These are phyloP conservation scores for Acanthococcus lagerstroemiae DNA, from an alignment of 2,888 invertebrate genomes.

Conservation along the genomic window DNA sequence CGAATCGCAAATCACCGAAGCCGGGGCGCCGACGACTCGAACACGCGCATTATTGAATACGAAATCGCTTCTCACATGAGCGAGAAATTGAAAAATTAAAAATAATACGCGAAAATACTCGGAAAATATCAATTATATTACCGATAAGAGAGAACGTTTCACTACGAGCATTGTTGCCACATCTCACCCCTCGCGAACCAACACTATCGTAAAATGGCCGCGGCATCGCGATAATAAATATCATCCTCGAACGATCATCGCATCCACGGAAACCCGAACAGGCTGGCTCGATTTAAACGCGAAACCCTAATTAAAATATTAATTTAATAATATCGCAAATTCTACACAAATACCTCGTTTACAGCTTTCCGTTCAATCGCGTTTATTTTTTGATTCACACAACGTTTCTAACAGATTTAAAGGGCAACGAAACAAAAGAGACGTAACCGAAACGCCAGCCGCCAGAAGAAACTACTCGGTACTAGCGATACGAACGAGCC, in stretches of 20 bases:
- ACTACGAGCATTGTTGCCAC: conserved; percentile 15
- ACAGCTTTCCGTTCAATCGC: background rate
- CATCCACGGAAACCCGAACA: background rate
- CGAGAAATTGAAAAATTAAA: conserved; percentile 7
- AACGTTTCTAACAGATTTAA: background rate
- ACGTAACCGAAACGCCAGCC: conserved; percentile 5
- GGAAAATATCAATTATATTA: conserved; percentile 15
- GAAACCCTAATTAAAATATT: too few species aligned
- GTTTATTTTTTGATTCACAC: background rate
- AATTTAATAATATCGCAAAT: background rate
- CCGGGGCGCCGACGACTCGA: background rate
- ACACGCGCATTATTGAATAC: background rate
- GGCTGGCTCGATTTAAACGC: background rate
- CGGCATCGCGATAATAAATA: conserved; percentile 13
- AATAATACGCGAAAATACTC: background rate
- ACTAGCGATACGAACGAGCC: background rate
- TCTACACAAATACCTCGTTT: background rate
- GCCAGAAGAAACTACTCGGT: background rate
- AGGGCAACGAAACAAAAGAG: background rate
- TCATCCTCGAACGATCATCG: background rate
- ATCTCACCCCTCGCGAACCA: conserved; percentile 16
- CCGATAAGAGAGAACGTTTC: conserved; percentile 24
- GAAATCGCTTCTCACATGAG: background rate
- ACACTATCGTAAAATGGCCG: conserved; percentile 26
- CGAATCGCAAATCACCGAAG: background rate